Base-by-base conservation (phyloP, 1,140 invertebrate species). In the Drosophila prosaltans region DNA sequence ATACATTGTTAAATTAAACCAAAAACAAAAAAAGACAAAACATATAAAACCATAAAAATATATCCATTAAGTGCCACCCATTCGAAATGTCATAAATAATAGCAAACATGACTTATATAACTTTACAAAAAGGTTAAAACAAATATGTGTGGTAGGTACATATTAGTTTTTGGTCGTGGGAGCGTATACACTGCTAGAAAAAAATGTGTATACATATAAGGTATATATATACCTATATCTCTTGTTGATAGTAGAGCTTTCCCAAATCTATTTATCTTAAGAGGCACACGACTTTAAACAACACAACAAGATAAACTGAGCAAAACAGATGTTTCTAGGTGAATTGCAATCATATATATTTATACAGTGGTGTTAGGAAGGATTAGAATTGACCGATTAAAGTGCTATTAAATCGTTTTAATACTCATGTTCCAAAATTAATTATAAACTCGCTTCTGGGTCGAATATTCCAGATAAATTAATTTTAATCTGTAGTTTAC, bases 51-150 rank as follows among this genome's bases (percentile, higher is more conserved):
- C 21, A 26, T 51, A 26, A 26, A 51, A 51, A 51, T 26, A 21
- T 24, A 24, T 51, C 45, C 45, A 26, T 51, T 51, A 51, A 51
- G n/a, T 68, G 45, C 9, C 26, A 3, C 11, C 8, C 11, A 54
- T 43, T 30, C 24, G 21, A 41, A 40, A 40, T n/a, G 43, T 1
- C 43, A 16, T 55, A 32, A 71, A 71, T 71, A 71, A 51, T 40
- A 43, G 10, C 21, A 39, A 74, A 62, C 45, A 64, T 64, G 67
- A 58, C 58, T 75, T 75, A 59, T 64, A 62, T 75, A 75, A 75
- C 58, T 54, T 28, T 7, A 54, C 60, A 73, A 65, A 59, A 26
- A 72, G 51, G 65, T 65, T 61, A 60, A 61, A 60, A 60, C 54
- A 72, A 51, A 51, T 51, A 51, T 51, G 21, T 51, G 45, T 51